Evolutionary conservation across 2,888 invertebrate species (phyloP).

Genomic region (Limnephilus rhombicus): DNA sequence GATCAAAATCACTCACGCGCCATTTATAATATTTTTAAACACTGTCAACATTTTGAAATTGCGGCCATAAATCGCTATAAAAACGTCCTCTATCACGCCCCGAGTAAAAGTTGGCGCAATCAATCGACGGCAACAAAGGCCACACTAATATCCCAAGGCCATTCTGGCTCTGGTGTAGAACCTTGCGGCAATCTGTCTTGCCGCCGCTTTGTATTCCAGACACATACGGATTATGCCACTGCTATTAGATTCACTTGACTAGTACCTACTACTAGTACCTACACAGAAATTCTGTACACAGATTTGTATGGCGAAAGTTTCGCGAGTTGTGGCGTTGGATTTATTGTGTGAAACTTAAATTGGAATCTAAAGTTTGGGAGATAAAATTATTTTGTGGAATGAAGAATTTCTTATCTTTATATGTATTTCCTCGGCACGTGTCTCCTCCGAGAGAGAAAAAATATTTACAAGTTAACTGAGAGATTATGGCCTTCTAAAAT

Average conservation of each 20-base stretch:
- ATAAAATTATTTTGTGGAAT: background rate
- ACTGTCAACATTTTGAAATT: background rate
- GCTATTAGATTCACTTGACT: background rate
- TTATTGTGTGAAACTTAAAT: background rate
- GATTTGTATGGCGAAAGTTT: constrained; percentile 2
- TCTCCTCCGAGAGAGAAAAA: background rate
- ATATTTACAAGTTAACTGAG: background rate
- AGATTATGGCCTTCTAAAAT: background rate
- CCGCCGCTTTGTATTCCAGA: constrained; percentile 28
- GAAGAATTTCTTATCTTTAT: background rate
- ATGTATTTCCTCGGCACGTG: background rate
- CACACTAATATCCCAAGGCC: background rate
- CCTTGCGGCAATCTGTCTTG: constrained; percentile 7
- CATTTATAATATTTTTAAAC: background rate
- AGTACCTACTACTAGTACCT: background rate
- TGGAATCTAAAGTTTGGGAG: background rate
- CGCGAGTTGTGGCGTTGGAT: background rate
- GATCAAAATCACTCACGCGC: background rate
- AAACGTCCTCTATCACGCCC: background rate
- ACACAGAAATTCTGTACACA: background rate
- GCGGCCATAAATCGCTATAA: background rate
- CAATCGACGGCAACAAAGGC: constrained; percentile 27
- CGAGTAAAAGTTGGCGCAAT: background rate
- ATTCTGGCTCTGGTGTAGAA: background rate
- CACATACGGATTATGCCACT: constrained; percentile 16